phyloP scores from a whole-genome alignment of 1,140 invertebrate species.

The Ostrea denselamellosa region DNA sequence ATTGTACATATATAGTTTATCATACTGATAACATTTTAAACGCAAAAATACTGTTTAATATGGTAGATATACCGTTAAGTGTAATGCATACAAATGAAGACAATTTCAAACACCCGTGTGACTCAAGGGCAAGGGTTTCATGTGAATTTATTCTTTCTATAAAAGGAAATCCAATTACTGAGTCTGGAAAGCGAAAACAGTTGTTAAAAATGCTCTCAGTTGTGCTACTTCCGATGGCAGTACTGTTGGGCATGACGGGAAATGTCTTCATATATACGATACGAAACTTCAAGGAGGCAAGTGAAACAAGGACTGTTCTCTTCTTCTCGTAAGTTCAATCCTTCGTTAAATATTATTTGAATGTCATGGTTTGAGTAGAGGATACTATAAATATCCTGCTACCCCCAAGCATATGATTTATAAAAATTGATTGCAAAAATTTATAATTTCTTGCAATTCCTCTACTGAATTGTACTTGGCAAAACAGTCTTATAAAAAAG shows the following conservation, averaged over 20 bases:
- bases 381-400: too few relatives aligned
- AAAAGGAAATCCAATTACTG: conserved; percentile 69
- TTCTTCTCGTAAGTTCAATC: conserved; percentile 22
- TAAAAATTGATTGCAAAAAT: too few relatives aligned
- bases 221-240: conserved; percentile 65
- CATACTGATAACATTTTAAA: too few relatives aligned
- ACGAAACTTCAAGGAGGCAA: conserved; percentile 61
- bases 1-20: too few relatives aligned
- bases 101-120: not conserved
- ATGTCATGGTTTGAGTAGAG: too few relatives aligned
- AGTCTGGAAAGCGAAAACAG: conserved; percentile 68
- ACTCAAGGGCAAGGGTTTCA: not conserved
- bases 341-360: too few relatives aligned
- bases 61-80: too few relatives aligned
- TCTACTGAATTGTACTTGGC: too few relatives aligned
- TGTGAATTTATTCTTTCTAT: not conserved
- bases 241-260: conserved; percentile 67
- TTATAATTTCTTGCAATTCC: too few relatives aligned
- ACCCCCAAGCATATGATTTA: too few relatives aligned
- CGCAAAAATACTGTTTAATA: too few relatives aligned
- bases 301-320: not conserved
- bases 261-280: conserved; percentile 67
- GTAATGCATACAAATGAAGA: not conserved
- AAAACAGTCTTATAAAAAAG: too few relatives aligned
- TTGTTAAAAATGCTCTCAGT: conserved; percentile 69